Conservation (phyloP, 2,797 vertebrate genomes). For the Sebastes steindachneri region DNA sequence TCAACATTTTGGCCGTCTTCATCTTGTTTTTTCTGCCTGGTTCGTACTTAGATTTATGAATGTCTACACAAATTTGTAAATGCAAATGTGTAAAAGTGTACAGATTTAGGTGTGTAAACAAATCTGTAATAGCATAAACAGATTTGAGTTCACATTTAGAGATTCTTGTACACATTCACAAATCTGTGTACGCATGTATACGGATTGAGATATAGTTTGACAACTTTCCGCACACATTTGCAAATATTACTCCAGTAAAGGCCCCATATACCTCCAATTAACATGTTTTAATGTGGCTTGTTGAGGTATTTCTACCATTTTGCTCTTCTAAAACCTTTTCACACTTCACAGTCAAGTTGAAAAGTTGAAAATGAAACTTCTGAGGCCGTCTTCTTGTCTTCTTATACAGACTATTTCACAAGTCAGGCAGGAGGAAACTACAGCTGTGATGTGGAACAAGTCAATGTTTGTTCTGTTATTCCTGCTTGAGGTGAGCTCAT, state of each 20-base stretch:
- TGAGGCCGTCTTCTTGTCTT: background rate
- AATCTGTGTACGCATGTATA: background rate
- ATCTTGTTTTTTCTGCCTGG: background rate
- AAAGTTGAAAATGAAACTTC: background rate
- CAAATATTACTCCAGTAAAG: background rate
- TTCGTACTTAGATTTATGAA: background rate
- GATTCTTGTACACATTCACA: background rate
- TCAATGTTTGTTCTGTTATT: slow-evolving; percentile 17
- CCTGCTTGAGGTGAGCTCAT: slow-evolving; percentile 44
- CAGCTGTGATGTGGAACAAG: slow-evolving; percentile 27
- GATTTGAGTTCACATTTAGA: too few relatives aligned
- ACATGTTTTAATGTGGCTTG: background rate
- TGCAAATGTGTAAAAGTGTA: background rate
- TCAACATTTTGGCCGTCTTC: too few relatives aligned
- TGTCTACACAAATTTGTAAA: background rate
- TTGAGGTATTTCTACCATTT: background rate
- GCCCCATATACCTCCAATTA: background rate
- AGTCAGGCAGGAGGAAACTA: background rate
- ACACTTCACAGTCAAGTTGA: background rate
- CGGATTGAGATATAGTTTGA: background rate
- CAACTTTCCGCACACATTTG: background rate
- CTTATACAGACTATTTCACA: background rate
- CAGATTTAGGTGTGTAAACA: background rate
- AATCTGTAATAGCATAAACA: background rate
- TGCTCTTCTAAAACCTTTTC: background rate